Percentiles rank a stretch among this genome's conserved stretches.
Evolutionary conservation across 2,113 vertebrate genomes (phyloP).

Genomic region (Cinclus mexicanus): DNA sequence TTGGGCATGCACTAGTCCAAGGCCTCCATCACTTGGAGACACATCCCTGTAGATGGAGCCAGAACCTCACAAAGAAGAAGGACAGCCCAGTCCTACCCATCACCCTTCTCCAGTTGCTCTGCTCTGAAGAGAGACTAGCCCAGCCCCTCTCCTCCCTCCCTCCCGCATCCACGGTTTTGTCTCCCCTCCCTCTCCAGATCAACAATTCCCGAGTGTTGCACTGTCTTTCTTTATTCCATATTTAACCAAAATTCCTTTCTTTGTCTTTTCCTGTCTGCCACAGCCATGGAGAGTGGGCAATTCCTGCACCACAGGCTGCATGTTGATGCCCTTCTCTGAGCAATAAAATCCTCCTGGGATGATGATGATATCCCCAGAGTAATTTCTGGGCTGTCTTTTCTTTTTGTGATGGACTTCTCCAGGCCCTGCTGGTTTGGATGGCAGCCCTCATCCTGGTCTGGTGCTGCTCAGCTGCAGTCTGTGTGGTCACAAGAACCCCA

Average conservation of each 20-base stretch:
- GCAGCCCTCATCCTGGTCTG: neutral
- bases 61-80: conserved; percentile 50
- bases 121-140: neutral
- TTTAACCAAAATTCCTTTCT: neutral
- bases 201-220: neutral
- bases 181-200: neutral
- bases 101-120: fast-evolving
- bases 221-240: neutral
- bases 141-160: neutral
- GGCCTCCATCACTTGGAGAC: neutral
- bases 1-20: neutral
- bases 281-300: neutral
- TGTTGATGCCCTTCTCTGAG: neutral
- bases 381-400: neutral
- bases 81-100: neutral
- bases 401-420: neutral
- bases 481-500: neutral
- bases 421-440: neutral
- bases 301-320: neutral
- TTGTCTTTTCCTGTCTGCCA: neutral
- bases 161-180: neutral
- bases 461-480: neutral
- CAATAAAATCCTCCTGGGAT: neutral
- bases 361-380: neutral
- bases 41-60: conserved; percentile 64